Evolutionary conservation across 2,888 invertebrate species (phyloP), one percentile per base, ranked within the genome.

Genomic region (Lordiphosa andalusiaca): DNA sequence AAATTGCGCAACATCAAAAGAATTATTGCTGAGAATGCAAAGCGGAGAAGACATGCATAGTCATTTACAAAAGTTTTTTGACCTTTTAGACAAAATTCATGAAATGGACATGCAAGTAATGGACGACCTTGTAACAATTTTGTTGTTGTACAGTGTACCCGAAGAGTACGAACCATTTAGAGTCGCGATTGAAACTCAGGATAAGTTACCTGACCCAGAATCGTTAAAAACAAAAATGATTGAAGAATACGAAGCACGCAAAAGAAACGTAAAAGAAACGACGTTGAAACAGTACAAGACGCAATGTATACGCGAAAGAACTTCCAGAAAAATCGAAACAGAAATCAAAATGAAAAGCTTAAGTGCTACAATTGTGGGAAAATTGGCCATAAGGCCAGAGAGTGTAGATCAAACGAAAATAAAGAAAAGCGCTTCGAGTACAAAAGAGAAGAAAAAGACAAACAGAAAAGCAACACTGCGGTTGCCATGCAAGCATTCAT

Each of bases 201-300:
- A 46, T 13, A 46, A 46, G n/a, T 46, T 46, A 46, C 46, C 46
- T 46, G 35, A 46, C 4, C 30, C 35, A 35, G 13, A 46, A 25
- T n/a, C 25, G 12, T 12, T 21, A 25, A 44, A 35, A 44, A 39
- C 42, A 52, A 36, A 41, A 53, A 38, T 10, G 6, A 52, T 9
- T 36, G 37, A 46, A 44, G 21, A 25, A 12, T 21, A 23, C 10
- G 25, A 25, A 10, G 25, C 44, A 12, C 44, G n/a, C n/a, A n/a
- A n/a, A n/a, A n/a, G n/a, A n/a, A n/a, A n/a, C n/a, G 12, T 19
- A 25, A 36, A n/a, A 10, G 36, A 10, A 10, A 12, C 2, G 7
- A 25, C 2, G 25, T 36, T 36, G 36, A 36, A 36, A 36, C 12
- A 5, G 36, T n/a, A 36, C 10, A n/a, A n/a, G 36, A 36, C 36